A percentile compares a stretch with the other conserved stretches of the same genome.
Evolutionary conservation across 1,140 invertebrate species (phyloP).

Genomic region (Drosophila orena): DNA sequence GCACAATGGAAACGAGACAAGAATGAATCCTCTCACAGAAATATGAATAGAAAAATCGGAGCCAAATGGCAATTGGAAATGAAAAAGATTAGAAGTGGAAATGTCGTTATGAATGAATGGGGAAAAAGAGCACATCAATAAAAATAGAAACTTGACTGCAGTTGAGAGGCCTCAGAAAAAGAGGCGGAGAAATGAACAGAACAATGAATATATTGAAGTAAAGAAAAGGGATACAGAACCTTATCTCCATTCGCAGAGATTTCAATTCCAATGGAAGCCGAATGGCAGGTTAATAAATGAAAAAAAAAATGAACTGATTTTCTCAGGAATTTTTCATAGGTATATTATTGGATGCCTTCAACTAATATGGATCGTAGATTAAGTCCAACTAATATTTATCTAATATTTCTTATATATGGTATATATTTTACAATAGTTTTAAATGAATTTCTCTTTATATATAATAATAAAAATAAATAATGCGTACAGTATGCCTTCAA

Average conservation of each 20-base stretch:
- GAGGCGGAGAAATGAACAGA: conserved; percentile 21
- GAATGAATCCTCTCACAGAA: conserved; percentile 26
- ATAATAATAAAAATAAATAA: too few species aligned
- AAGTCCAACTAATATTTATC: too few species aligned
- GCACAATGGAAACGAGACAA: conserved; percentile 29
- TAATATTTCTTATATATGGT: too few species aligned
- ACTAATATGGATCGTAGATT: too few species aligned
- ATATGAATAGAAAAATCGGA: conserved; percentile 42
- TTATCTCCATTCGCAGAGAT: conserved; percentile 9
- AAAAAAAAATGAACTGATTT: neutral
- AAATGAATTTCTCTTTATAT: too few species aligned
- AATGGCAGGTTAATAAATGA: neutral
- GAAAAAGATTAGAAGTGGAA: conserved; percentile 57
- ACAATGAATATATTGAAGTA: conserved; percentile 52
- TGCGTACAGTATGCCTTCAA: neutral
- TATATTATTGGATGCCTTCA: too few species aligned
- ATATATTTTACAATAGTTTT: too few species aligned
- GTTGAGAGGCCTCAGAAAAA: conserved; percentile 30
- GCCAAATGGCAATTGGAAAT: conserved; percentile 54
- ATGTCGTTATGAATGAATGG: conserved; percentile 58
- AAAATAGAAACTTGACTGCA: conserved; percentile 46
- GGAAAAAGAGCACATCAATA: conserved; percentile 46
- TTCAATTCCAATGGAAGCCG: neutral
- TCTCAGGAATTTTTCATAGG: neutral
- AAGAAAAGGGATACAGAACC: conserved; percentile 10